Evolutionary conservation across 2,888 invertebrate species (phyloP).

Genomic region (Bedellia somnulentella): DNA sequence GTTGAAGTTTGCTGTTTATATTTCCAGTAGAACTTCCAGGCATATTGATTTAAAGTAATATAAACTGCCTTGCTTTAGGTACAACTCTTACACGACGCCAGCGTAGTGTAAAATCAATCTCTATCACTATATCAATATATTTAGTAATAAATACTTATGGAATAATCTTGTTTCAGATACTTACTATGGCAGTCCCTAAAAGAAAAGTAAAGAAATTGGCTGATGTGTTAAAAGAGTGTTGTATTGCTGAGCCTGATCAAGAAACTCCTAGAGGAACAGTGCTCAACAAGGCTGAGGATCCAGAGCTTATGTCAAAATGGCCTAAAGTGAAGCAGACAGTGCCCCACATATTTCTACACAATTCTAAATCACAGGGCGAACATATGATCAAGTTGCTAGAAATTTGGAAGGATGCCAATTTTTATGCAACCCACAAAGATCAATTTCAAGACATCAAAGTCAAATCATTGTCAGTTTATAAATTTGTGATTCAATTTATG

Average conservation of each 20-base stretch:
- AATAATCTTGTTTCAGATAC: too few species aligned
- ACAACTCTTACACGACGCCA: constrained; percentile 8
- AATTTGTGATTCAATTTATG: constrained; percentile 21
- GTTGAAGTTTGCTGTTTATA: too few species aligned
- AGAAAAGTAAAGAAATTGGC: constrained; percentile 13
- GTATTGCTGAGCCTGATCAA: constrained; percentile 9
- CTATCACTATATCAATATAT: too few species aligned
- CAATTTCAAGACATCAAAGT: background rate
- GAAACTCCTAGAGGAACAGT: constrained; percentile 9
- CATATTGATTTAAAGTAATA: too few species aligned
- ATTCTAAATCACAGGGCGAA: too few species aligned
- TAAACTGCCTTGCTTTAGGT: constrained; percentile 8
- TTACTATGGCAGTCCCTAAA: constrained; percentile 6
- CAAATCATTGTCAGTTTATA: too few species aligned
- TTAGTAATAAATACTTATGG: too few species aligned
- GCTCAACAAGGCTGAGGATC: constrained; percentile 12
- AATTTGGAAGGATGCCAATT: too few species aligned
- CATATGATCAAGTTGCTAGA: too few species aligned
- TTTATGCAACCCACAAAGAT: too few species aligned
- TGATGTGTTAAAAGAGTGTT: constrained; percentile 12
- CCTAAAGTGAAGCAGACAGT: constrained; percentile 19
- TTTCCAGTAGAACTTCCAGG: too few species aligned
- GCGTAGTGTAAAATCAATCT: too few species aligned
- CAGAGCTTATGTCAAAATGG: constrained; percentile 16
- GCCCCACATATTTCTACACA: constrained; percentile 27